Evolutionary conservation across 2,113 vertebrate genomes (phyloP), one percentile per base, ranked within the genome.

Genomic region (Rhombomys opimus): DNA sequence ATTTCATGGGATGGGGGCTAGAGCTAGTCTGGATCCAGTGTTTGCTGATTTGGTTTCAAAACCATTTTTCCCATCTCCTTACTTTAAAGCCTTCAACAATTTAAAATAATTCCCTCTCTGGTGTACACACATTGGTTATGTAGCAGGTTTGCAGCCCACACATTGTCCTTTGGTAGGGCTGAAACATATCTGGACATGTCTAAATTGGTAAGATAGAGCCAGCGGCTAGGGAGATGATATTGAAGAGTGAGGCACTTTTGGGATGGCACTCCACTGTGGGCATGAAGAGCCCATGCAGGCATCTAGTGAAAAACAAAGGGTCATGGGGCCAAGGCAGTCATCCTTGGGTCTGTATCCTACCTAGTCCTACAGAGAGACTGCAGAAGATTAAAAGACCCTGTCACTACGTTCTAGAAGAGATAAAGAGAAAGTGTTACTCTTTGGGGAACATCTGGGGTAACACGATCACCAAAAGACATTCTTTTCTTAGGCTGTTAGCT

Each of bases 401-500:
- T 65, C 5, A 2, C 23, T 38, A 59, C 72, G 52, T 1, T 18
- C 15, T 72, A 75, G 52, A 89, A 89, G 18, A 18, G 78, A 5
- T 1, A 15, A 3, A 11, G 38, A 46, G 25, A 81, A 63, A 86
- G 30, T 0, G 0, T 54, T 65, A 67, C 80, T 78, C 6, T 78
- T 90, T 14, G 10, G 25, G 20, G 32, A 76, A 5, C 20, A 76
- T 89, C 14, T 59, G 59, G 15, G 72, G 72, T 54, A 61, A 73
- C 2, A 10, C 35, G 65, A 27, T n/a, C 70, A 5, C 30, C 32
- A 14, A 50, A 46, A 23, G n/a, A 0, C 50, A 3, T 32, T n/a
- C n/a, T 35, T n/a, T 5, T n/a, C 0, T 11, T n/a, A 8, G 30
- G 23, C 67, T 13, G 7, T 72, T n/a, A 77, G 25, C 54, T 50